Conservation (phyloP, 2,113 vertebrate genomes). For the Aleadryas rufinucha region DNA sequence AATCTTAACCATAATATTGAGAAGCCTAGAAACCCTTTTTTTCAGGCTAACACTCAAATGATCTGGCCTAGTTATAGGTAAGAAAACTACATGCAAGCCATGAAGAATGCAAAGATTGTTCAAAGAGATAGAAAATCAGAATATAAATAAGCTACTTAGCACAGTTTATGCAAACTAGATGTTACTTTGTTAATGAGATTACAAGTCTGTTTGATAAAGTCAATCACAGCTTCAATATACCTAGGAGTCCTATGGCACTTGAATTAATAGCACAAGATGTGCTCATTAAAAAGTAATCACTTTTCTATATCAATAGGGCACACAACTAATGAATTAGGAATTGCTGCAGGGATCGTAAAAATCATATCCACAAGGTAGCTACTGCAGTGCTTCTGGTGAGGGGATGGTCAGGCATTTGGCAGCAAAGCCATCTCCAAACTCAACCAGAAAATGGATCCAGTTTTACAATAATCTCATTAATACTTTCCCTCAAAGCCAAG, state of each 20-base stretch:
- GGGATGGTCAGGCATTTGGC: not conserved
- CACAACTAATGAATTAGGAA: not conserved
- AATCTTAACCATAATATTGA: not conserved
- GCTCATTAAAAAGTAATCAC: conserved; percentile 12
- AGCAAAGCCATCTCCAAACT: not conserved
- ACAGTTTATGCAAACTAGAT: conserved; percentile 7
- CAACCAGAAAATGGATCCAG: not conserved
- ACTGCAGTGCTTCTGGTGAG: not conserved
- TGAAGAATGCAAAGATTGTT: not conserved
- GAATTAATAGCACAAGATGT: not conserved
- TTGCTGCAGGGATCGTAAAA: not conserved
- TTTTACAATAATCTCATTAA: not conserved
- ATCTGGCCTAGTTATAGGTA: not conserved
- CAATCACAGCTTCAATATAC: not conserved
- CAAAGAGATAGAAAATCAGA: not conserved
- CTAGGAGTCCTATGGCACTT: not conserved
- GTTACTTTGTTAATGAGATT: conserved; percentile 15
- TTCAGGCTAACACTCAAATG: not conserved
- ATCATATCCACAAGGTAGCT: not conserved
- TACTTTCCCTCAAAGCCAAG: not conserved
- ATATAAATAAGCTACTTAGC: conserved; percentile 14
- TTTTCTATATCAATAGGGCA: not conserved
- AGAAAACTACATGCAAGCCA: not conserved
- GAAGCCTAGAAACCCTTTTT: not conserved
- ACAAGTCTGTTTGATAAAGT: conserved; percentile 10